phyloP scores from a whole-genome alignment of 2,113 vertebrate genomes.

The Ranitomeya imitator region DNA sequence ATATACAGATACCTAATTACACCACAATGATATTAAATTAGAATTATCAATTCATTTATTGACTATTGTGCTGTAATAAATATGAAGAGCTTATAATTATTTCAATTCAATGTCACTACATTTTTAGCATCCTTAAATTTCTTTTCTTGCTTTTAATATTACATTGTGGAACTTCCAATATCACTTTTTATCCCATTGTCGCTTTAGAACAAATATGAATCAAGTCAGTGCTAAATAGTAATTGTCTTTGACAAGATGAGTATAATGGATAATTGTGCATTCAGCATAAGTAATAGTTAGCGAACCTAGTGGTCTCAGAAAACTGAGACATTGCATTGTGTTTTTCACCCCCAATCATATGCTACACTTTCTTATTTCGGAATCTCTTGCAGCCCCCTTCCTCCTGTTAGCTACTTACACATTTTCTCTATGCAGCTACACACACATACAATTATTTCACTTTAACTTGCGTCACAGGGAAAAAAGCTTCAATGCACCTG shows the following conservation, averaged over 20 bases:
- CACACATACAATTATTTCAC: slow-evolving; percentile 60
- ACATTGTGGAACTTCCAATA: background rate
- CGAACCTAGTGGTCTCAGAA: background rate
- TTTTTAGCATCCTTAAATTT: background rate
- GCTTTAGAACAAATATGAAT: slow-evolving; percentile 38
- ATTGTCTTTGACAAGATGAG: slow-evolving; percentile 39
- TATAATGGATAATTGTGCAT: slow-evolving; percentile 27
- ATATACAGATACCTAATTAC: background rate
- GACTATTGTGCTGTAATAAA: slow-evolving; percentile 42
- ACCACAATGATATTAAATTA: slow-evolving; percentile 28
- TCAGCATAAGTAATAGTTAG: slow-evolving; percentile 23
- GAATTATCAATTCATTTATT: slow-evolving; percentile 47
- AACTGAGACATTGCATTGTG: slow-evolving; percentile 46
- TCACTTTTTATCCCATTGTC: background rate
- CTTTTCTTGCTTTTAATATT: background rate
- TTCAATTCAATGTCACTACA: background rate
- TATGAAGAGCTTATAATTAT: background rate
- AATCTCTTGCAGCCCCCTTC: slow-evolving; percentile 49
- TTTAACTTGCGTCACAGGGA: slow-evolving; percentile 38
- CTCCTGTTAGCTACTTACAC: slow-evolving; percentile 46
- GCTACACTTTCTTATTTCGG: slow-evolving; percentile 42
- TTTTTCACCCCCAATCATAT: slow-evolving; percentile 12
- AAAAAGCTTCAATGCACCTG: slow-evolving; percentile 21
- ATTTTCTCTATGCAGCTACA: slow-evolving; percentile 45
- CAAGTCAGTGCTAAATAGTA: slow-evolving; percentile 16